Conservation (phyloP, 2,797 vertebrate genomes). For the Sarcophilus harrisii region DNA sequence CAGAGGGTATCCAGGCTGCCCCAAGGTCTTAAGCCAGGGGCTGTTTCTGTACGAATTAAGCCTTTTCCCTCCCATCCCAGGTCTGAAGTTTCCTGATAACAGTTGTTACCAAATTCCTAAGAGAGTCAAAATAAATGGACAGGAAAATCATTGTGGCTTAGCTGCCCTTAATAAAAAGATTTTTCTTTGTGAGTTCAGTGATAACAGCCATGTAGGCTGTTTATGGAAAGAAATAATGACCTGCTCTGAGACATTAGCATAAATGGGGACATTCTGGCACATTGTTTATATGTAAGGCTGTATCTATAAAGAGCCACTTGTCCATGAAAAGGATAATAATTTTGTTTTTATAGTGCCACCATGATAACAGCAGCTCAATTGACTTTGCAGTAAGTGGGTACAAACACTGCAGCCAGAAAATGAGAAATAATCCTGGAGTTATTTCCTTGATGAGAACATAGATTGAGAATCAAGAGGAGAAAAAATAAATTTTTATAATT, state of each 20-base stretch:
- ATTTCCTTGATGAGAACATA: not conserved
- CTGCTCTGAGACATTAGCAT: not conserved
- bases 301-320: not conserved
- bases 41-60: constrained; percentile 32
- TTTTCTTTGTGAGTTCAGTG: constrained; percentile 37
- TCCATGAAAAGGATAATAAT: constrained; percentile 51
- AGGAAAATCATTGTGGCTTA: not conserved
- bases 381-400: constrained; percentile 4
- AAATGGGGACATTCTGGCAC: not conserved
- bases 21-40: not conserved
- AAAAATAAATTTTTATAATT: not conserved
- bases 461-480: not conserved
- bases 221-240: constrained; percentile 39
- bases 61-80: constrained; percentile 1
- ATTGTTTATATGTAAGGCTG: not conserved
- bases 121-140: constrained; percentile 12
- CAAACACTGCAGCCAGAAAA: constrained; percentile 16
- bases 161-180: not conserved
- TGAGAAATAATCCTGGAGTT: constrained; percentile 5
- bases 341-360: not conserved
- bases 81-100: not conserved
- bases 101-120: not conserved
- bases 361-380: constrained; percentile 5
- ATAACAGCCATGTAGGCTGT: not conserved
- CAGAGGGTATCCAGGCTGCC: not conserved